Evolutionary conservation across 2,113 vertebrate genomes (phyloP).

Genomic region (Saimiri boliviensis): DNA sequence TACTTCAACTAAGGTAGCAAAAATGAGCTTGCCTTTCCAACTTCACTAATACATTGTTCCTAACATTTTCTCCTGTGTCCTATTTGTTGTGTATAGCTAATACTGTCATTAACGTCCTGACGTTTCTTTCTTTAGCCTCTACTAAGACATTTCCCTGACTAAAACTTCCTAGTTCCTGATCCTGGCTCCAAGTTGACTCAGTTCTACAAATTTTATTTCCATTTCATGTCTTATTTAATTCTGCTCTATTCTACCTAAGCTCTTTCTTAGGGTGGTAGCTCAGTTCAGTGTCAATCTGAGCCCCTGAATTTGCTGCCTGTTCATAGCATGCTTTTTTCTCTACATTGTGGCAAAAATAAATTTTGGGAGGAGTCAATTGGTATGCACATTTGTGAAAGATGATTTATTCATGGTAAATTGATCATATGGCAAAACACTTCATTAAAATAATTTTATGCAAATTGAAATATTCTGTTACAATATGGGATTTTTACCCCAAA

Average conservation of each 20-base stretch:
- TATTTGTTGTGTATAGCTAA: constrained; percentile 8
- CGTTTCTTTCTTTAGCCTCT: constrained; percentile 30
- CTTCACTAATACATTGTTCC: background rate
- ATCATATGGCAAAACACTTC: background rate
- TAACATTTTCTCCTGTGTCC: constrained; percentile 21
- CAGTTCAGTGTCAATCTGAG: background rate
- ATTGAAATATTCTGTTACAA: background rate
- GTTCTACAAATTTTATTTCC: constrained; percentile 48
- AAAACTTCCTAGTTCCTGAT: constrained; percentile 7
- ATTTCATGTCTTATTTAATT: constrained; percentile 46
- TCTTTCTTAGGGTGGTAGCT: background rate
- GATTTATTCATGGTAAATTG: constrained; percentile 10
- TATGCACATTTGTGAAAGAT: background rate
- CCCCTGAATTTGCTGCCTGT: background rate
- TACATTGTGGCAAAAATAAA: constrained; percentile 2
- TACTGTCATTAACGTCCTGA: constrained; percentile 3
- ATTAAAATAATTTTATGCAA: constrained; percentile 48
- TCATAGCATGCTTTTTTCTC: constrained; percentile 33
- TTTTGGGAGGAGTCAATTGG: background rate
- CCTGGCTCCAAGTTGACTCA: background rate
- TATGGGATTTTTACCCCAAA: constrained; percentile 3
- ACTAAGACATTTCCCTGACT: constrained; percentile 32
- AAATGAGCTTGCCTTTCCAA: constrained; percentile 44
- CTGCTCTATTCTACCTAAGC: constrained; percentile 10
- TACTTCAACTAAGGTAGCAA: constrained; percentile 53